Evolutionary conservation across 2,113 vertebrate species (phyloP), one percentile per base, ranked within the genome.

Genomic region (Lampris megalopsis): DNA sequence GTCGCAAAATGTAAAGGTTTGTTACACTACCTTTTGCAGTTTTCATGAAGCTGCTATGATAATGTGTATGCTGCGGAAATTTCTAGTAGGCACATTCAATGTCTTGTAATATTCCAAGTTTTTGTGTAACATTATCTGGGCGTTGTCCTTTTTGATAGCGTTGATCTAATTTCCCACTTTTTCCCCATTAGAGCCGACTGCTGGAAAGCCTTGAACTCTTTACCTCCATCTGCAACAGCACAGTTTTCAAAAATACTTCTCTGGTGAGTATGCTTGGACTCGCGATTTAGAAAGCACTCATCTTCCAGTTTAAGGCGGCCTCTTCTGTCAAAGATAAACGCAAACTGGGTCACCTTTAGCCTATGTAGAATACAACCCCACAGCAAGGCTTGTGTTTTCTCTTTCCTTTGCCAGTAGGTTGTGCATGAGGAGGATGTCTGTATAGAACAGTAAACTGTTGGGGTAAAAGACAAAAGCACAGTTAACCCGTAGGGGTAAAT

Each of bases 121-220:
- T 24, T 24, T 24, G 24, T 24, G 24, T 24, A 24, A 24, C 24
- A 24, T 13, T 0, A 24, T 53, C 0, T 4, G 43, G 4, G 43
- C 43, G 7, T 45, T 5, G 2, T 7, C 43, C 4, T 53, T 11
- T 45, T 2, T 4, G 6, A 37, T 3, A 1, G 2, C 40, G 1
- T 5, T 49, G 43, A 4, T 40, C 0, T 40, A 0, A 0, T 35
- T 40, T 13, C 8, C 2, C 5, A 10, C 42, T 52, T 49, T 63
- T 63, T 41, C 43, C 3, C 43, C 3, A 24, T 9, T 40, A 95
- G 94, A 94, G 85, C 70, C 80, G 50, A 4, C 87, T 95, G 45
- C 84, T 89, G 56, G 93, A 93, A 62, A 95, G 93, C 77, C 79
- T 94, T 7, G 59, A 89, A n/a, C 89, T 92, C n/a, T 94, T 93